Conservation (phyloP, 2,113 vertebrate genomes). For the Amazona guildingii region DNA sequence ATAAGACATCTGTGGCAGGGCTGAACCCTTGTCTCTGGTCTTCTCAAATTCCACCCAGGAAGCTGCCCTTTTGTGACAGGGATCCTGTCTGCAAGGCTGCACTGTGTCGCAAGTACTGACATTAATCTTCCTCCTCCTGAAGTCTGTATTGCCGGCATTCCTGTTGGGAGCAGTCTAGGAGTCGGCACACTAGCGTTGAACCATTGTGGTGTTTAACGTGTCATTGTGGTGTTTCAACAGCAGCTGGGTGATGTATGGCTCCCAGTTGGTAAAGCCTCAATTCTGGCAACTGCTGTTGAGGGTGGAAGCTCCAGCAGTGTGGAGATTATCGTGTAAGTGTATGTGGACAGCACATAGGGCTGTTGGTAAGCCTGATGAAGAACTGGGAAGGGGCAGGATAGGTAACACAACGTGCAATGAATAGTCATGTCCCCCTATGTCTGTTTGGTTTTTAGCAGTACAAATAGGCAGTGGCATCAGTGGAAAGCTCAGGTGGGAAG, state of each 20-base stretch:
- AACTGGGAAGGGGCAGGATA: background rate
- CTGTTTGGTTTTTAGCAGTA: background rate
- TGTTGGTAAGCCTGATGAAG: background rate
- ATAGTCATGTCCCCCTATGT: background rate
- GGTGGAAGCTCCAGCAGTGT: background rate
- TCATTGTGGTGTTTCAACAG: accelerated
- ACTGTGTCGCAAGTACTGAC: background rate
- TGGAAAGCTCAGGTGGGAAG: background rate
- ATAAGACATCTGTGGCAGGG: background rate
- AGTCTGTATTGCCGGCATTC: background rate
- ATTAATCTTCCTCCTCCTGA: background rate
- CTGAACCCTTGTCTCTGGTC: background rate
- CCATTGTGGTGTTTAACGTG: background rate
- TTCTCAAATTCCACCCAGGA: background rate
- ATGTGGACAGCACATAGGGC: background rate
- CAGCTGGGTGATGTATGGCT: background rate
- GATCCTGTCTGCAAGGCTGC: background rate
- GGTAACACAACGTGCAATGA: background rate
- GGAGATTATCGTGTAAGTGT: background rate
- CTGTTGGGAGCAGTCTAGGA: accelerated
- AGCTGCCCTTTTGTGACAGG: background rate
- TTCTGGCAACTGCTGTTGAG: background rate
- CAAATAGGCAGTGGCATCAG: background rate
- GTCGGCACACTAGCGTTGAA: background rate
- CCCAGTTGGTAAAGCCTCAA: background rate